Evolutionary conservation across 2,113 vertebrate genomes (phyloP), one percentile per base, ranked within the genome.

Genomic region (Nothoprocta pentlandii): DNA sequence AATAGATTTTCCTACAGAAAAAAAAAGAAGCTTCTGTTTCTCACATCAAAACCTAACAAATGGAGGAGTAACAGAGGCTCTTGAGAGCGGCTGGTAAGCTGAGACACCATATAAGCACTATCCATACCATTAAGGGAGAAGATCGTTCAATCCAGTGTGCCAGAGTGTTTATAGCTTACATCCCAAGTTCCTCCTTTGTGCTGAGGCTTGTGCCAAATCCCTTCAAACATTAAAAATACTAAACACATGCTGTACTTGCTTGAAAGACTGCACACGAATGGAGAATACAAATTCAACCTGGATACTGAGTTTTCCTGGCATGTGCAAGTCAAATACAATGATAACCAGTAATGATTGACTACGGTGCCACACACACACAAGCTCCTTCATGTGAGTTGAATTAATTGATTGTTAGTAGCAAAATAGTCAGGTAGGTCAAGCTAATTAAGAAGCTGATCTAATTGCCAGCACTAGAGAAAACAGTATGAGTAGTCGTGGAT

Each of bases 361-460:
- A 63, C 89, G 75, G 75, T 92, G 88, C 87, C 94, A 95, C 94
- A 91, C 36, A 39, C 79, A 39, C 79, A 71, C 82, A 96, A 95
- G 86, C 87, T 94, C 68, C 76, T 97, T 95, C 68, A 32, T 96
- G 95, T 97, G 95, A 97, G 95, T 96, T 97, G 96, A 97, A 97
- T 97, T 98, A 98, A 98, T 98, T 97, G 94, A 97, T 97, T 98
- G 97, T 97, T 97, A 98, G 97, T 81, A 97, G 70, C 84, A 97
- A 97, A 98, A 96, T 94, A 97, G 92, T 94, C 97, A 97, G 97
- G 97, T 97, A 97, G 95, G 93, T 97, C 96, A 96, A 93, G 89
- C 94, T 97, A 97, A 98, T 98, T 97, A 98, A 97, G 96, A 93
- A 89, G 91, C 97, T 97, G 90, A 97, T 97, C 97, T 98, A 98